Percentiles rank a stretch among this genome's conserved stretches.
phyloP scores from a whole-genome alignment of 2,113 vertebrate genomes.

The Oxygymnocypris stewartii region DNA sequence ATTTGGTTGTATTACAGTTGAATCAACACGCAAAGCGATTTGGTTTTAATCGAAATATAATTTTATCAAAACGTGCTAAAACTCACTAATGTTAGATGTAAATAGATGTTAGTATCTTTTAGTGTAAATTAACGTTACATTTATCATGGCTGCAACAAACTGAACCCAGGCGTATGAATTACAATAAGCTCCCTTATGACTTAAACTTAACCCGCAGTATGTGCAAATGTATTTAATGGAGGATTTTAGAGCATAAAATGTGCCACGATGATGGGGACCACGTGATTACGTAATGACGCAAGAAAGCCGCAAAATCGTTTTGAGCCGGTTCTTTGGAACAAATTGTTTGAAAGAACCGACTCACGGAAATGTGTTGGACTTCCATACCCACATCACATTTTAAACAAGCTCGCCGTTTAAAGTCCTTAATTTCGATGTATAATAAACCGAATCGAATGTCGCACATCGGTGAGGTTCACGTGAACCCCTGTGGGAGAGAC shows the following conservation, averaged over 20 bases:
- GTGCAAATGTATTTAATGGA: too few species aligned
- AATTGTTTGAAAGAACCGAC: background rate
- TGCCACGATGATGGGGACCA: background rate
- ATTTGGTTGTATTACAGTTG: background rate
- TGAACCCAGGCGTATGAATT: background rate
- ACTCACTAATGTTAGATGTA: background rate
- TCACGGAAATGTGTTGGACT: background rate
- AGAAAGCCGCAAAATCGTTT: background rate
- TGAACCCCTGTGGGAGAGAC: background rate
- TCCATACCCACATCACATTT: background rate
- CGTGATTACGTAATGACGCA: constrained; percentile 13
- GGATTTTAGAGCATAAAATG: background rate
- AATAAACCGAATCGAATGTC: background rate
- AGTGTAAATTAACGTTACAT: background rate
- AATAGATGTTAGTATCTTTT: background rate
- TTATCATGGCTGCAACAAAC: background rate
- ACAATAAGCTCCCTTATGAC: background rate
- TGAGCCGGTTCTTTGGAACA: background rate
- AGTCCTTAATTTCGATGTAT: background rate
- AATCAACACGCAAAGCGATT: background rate
- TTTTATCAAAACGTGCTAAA: background rate
- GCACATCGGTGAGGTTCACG: background rate
- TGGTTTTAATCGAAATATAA: background rate
- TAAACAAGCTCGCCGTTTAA: background rate
- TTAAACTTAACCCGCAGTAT: background rate